Percentiles rank a stretch among this genome's conserved stretches.
Evolutionary conservation across 2,888 invertebrate species (phyloP).

Genomic region (Drosophila lutescens): DNA sequence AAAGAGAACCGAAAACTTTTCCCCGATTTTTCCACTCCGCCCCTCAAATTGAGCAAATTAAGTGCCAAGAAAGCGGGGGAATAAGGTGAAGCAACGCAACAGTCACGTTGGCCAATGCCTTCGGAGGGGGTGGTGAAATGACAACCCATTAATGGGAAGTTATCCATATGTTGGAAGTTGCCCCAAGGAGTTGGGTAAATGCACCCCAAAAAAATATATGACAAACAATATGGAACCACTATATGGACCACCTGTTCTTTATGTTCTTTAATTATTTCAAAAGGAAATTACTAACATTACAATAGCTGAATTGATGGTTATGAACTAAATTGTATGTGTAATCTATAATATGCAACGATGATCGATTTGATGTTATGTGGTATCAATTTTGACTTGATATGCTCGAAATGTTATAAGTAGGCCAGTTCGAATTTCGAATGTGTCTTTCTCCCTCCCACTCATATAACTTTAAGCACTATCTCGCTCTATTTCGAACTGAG

Average conservation of each 20-base stretch:
- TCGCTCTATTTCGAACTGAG: too few species aligned
- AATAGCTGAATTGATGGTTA: background rate
- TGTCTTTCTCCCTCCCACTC: too few species aligned
- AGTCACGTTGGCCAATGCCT: constrained; percentile 29
- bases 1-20: constrained; percentile 32
- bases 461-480: too few species aligned
- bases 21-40: constrained; percentile 23
- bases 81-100: constrained; percentile 12
- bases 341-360: too few species aligned
- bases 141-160: constrained; percentile 39
- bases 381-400: too few species aligned
- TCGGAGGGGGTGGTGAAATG: constrained; percentile 12
- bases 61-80: constrained; percentile 53
- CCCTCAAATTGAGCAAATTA: constrained; percentile 67
- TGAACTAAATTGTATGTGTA: background rate
- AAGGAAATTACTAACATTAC: background rate
- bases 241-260: background rate
- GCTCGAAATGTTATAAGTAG: too few species aligned
- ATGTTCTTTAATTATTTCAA: background rate
- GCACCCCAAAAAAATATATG: background rate
- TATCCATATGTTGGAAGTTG: constrained; percentile 27
- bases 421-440: too few species aligned
- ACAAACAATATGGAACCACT: background rate
- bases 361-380: too few species aligned
- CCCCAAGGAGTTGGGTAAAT: background rate